Evolutionary conservation across 2,888 invertebrate genomes (phyloP).

Genomic region (Lampropteryx suffumata): DNA sequence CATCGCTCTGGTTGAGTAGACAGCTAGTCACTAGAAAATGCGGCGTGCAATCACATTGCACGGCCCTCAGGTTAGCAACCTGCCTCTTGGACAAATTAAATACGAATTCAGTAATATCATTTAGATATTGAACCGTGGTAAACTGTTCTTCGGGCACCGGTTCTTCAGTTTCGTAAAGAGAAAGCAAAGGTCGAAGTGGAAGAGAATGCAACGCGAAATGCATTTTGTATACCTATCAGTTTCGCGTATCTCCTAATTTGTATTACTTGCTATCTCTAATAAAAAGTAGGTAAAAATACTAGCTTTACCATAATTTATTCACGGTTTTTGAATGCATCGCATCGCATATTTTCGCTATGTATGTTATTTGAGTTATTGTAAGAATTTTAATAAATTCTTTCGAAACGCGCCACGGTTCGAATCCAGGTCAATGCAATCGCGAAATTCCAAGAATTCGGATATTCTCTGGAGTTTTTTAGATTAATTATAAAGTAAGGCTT

Average conservation of each 20-base stretch:
- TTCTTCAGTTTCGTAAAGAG: constrained; percentile 16
- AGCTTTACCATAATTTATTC: constrained; percentile 11
- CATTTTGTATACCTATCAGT: no score
- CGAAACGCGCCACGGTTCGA: constrained; percentile 24
- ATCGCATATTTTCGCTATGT: no score
- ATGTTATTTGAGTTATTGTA: constrained; percentile 11
- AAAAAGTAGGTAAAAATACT: background rate
- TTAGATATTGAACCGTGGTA: background rate
- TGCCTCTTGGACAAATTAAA: background rate
- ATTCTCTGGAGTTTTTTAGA: background rate
- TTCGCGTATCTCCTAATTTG: no score
- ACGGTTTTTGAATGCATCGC: background rate
- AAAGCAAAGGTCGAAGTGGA: constrained; percentile 19
- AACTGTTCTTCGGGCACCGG: constrained; percentile 7
- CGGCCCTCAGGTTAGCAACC: constrained; percentile 4
- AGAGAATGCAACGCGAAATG: constrained; percentile 9
- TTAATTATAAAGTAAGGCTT: background rate
- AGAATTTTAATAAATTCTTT: constrained; percentile 21
- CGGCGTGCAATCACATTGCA: constrained; percentile 7
- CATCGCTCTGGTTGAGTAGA: constrained; percentile 11
- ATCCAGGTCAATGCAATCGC: constrained; percentile 39
- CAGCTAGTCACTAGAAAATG: background rate
- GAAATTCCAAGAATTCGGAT: constrained; percentile 18
- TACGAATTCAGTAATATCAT: background rate
- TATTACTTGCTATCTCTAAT: background rate